A percentile compares a stretch with the other conserved stretches of the same genome.
phyloP scores from a whole-genome alignment of 2,888 invertebrate species.

The Schizaphis graminum region DNA sequence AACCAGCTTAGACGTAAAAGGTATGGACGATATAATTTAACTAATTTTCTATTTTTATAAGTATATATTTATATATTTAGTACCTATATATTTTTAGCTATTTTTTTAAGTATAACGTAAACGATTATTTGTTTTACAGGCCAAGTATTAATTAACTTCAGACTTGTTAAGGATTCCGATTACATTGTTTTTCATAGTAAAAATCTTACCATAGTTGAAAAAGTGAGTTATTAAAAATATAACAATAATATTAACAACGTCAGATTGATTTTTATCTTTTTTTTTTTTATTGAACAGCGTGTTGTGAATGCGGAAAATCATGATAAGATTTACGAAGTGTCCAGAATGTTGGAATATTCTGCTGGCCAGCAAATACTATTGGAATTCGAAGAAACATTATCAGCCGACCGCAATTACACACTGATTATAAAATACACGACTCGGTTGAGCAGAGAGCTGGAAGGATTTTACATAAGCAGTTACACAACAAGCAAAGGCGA shows the following conservation, averaged over 20 bases:
- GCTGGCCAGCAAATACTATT: slow-evolving; percentile 89
- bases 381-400: slow-evolving; percentile 83
- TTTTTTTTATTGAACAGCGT: slow-evolving; percentile 35
- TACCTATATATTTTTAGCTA: too few species aligned
- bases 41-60: slow-evolving; percentile 62
- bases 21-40: slow-evolving; percentile 72
- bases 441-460: slow-evolving; percentile 83
- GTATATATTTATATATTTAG: too few species aligned
- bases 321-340: slow-evolving; percentile 68
- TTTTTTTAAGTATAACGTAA: background rate
- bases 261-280: background rate
- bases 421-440: slow-evolving; percentile 88
- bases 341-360: slow-evolving; percentile 83
- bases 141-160: slow-evolving; percentile 88
- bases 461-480: slow-evolving; percentile 92
- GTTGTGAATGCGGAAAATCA: slow-evolving; percentile 54
- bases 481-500: slow-evolving; percentile 79
- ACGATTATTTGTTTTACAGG: slow-evolving; percentile 72
- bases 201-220: slow-evolving; percentile 88
- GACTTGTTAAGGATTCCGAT: slow-evolving; percentile 84
- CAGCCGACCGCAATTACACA: slow-evolving; percentile 86
- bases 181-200: slow-evolving; percentile 88
- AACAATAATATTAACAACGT: slow-evolving; percentile 35
- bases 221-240: slow-evolving; percentile 72
- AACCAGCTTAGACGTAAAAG: slow-evolving; percentile 89